Evolutionary conservation across 2,888 invertebrate genomes (phyloP), one percentile per base, ranked within the genome.

Genomic region (Nemotelus pantherinus): DNA sequence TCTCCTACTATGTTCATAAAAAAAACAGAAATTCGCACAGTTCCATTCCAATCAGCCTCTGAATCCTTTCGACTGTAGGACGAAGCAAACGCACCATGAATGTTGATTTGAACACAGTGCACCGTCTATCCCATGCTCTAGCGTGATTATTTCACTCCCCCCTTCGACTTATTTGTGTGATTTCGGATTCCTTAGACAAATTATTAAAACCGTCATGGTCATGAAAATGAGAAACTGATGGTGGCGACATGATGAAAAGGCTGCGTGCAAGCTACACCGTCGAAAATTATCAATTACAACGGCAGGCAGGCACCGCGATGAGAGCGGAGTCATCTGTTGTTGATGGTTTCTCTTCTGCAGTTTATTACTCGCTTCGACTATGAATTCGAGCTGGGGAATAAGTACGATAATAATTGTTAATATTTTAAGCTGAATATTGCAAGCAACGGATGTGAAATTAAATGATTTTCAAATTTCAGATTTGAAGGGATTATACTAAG

Each of bases 221-320:
- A 48, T 60, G 74, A 48, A 77, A 79, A 77, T 79, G 79, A 48
- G 70, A 77, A 77, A 77, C 77, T 68, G 79, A 79, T 79, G 79
- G 77, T 76, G 70, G 70, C 77, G 76, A 77, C 67, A 71, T 72
- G 71, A 78, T 50, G 71, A 58, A 72, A 72, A 57, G 74, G 45
- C 63, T 74, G 74, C 63, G 50, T 60, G 47, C 55, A 55, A 70
- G 60, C 7, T 47, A n/a, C 25, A n/a, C 43, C 3, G 63, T 50
- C 63, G 63, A 43, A 60, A 74, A 74, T 74, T 74, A 74, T 74
- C 74, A 74, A 74, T 74, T 44, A 6, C 53, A 10, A 53, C 53
- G 7, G 65, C 25, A 10, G 7, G 65, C 25, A 10, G 44, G 55
- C 41, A 57, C 57, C 43, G 55, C 43, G 43, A 43, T 71, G 48